Evolutionary conservation across 2,797 vertebrate genomes (phyloP).

Genomic region (Rhinogobio ventralis): DNA sequence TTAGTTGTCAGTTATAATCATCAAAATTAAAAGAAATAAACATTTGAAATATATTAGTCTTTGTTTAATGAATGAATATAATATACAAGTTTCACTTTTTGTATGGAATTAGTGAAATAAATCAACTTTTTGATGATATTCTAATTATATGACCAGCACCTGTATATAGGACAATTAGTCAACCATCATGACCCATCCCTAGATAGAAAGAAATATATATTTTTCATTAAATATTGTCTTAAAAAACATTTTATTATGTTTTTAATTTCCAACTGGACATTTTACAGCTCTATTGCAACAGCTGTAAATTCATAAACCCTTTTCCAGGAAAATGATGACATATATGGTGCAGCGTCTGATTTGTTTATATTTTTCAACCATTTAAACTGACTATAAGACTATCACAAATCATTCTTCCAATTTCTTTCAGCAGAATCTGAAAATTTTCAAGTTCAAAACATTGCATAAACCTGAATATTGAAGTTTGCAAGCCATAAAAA

Average conservation of each 20-base stretch:
- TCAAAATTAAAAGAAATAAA: too few relatives aligned
- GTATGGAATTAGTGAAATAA: too few relatives aligned
- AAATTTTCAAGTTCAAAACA: not conserved
- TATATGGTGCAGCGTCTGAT: not conserved
- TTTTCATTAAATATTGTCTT: not conserved
- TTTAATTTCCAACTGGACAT: not conserved
- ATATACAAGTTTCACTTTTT: too few relatives aligned
- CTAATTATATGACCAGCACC: too few relatives aligned
- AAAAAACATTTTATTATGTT: not conserved
- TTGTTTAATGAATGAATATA: too few relatives aligned
- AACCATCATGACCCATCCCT: not conserved
- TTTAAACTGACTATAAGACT: not conserved
- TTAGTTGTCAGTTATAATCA: too few relatives aligned
- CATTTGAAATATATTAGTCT: too few relatives aligned
- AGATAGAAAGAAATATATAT: not conserved
- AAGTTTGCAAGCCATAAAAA: not conserved
- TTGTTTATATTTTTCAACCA: not conserved
- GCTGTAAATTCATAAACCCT: not conserved
- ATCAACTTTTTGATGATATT: too few relatives aligned
- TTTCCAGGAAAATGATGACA: not conserved
- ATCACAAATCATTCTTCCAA: not conserved
- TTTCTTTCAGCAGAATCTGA: not conserved
- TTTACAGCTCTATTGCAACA: not conserved
- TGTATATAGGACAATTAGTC: not conserved
- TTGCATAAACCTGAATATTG: not conserved